Evolutionary conservation across 2,888 invertebrate species (phyloP), one percentile per base, ranked within the genome.

Genomic region (Noctua comes): DNA sequence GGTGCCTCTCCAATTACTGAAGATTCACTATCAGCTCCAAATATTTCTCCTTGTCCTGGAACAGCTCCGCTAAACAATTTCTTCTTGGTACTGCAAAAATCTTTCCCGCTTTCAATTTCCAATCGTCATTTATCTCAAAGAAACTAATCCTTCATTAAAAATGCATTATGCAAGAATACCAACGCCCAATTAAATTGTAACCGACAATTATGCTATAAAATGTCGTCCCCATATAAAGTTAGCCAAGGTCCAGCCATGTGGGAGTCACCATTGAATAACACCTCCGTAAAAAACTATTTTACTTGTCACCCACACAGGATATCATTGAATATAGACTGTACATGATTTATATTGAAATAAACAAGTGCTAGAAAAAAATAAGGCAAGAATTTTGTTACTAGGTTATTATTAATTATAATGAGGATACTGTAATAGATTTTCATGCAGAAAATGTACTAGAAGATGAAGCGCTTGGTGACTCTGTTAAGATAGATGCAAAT

Each of bases 221-320:
- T 93, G 90, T 88, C 90, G 86, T 83, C 76, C 81, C 95, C 95
- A 91, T 94, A 94, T 93, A 93, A 83, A 92, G 95, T 36, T 73
- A 43, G 71, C 82, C 95, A 96, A 96, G 96, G 96, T 91, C 88
- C 82, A 21, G 0, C 18, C 0, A 40, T 64, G 96, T 95, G 85
- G 96, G 96, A 89, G 95, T 92, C 90, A 92, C 93, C 94, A 94
- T 95, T 95, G 94, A 94, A 92, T 92, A 88, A 84, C 88, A 86
- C 90, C 91, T 86, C 51, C 84, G 65, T 88, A 92, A 82, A 91
- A 92, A 93, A 92, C 90, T 90, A 89, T 90, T 88, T 86, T 88
- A 91, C 90, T 90, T 87, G 81, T 89, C 93, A 91, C 95, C 95
- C 92, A 95, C 95, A 91, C 92, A 77, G 80, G 80, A 86, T 87